Evolutionary conservation across 2,888 invertebrate species (phyloP), one percentile per base, ranked within the genome.

Genomic region (Watsonalla binaria): DNA sequence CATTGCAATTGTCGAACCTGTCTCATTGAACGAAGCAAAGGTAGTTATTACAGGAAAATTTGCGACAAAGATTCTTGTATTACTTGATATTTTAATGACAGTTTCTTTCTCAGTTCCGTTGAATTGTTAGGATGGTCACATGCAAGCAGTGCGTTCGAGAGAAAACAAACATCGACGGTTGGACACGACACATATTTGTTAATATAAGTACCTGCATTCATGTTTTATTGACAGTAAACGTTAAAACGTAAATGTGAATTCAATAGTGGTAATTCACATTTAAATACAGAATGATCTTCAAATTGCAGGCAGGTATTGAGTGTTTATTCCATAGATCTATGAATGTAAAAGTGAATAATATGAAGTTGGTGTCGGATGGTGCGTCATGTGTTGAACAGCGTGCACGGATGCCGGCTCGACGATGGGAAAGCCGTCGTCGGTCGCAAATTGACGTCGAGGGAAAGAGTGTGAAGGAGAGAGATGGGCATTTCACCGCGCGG

Each of bases 401-500:
- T 59, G 64, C 61, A 54, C 55, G 59, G 60, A 51, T 55, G 55
- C 55, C 56, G 62, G 53, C 62, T 68, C 63, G 66, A 62, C 59
- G 60, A 69, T 73, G 86, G 83, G 86, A 86, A 88, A 87, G 87
- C 84, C 79, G 74, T 50, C 66, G 60, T 70, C 73, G 64, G 76
- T 76, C 71, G 75, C 71, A 66, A 69, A 67, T 74, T 70, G 70
- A 74, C 70, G 78, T 83, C 77, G 86, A 88, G 86, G 85, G 89
- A 90, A 88, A 90, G 89, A 90, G 90, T 87, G 86, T 86, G 78
- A 85, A 86, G 77, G 78, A 84, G 87, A 86, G 80, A 88, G 88
- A 86, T 86, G 86, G 80, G 82, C 87, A 90, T 90, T 90, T 90
- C 90, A 84, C 90, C 86, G 86, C 76, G 80, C 80, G 84, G 83